Conservation (phyloP, 2,113 vertebrate species). For the Sus scrofa region DNA sequence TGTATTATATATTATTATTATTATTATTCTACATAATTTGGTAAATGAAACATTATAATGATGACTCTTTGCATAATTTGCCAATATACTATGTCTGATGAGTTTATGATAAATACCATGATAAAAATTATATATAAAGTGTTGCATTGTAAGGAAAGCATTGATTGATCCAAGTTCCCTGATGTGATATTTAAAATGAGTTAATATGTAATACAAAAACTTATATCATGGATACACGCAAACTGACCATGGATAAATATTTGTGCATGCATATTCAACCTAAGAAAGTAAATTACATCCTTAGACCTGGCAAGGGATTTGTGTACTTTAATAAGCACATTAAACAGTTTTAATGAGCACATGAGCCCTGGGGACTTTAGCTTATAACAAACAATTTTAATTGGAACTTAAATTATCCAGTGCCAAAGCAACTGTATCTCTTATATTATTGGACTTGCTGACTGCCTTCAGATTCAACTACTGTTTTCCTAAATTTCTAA, state of each 20-base stretch:
- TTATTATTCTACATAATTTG: background rate
- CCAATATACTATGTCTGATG: background rate
- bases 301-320: background rate
- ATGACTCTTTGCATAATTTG: background rate
- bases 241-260: background rate
- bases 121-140: background rate
- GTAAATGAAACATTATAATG: background rate
- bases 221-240: background rate
- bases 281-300: background rate
- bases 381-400: background rate
- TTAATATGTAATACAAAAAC: background rate
- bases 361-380: background rate
- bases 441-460: background rate
- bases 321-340: conserved; percentile 24
- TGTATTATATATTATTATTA: background rate
- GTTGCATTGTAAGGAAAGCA: background rate
- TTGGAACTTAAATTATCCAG: conserved; percentile 19
- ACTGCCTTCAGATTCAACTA: background rate
- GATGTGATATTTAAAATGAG: background rate
- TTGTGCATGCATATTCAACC: background rate
- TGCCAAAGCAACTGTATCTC: background rate
- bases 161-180: background rate
- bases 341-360: conserved; percentile 23
- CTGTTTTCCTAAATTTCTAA: background rate
- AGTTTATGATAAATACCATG: background rate